Conservation (phyloP, 2,797 vertebrate genomes). For the Etheostoma perlongum region DNA sequence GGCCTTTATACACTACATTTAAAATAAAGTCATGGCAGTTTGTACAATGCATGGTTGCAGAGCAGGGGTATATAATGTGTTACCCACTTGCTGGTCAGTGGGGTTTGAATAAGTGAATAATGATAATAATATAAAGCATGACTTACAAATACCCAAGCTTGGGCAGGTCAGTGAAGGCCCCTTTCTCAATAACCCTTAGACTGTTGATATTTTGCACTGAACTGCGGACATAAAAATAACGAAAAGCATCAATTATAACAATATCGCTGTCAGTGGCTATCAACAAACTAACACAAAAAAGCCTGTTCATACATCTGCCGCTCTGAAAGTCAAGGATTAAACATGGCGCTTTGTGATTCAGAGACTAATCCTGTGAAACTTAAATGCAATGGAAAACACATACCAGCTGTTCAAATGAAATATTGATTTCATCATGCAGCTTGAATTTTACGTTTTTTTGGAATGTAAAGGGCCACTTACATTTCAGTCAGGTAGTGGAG, state of each 20-base stretch:
- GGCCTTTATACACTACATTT: no score
- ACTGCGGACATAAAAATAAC: conserved; percentile 73
- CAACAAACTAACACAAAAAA: conserved; percentile 46
- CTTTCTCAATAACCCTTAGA: conserved; percentile 87
- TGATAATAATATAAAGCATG: neutral
- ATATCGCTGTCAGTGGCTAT: conserved; percentile 39
- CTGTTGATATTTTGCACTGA: conserved; percentile 90
- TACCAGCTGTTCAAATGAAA: conserved; percentile 56
- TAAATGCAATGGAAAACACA: conserved; percentile 55
- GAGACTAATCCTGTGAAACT: conserved; percentile 54
- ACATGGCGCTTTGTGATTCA: conserved; percentile 51
- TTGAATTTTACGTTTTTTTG: conserved; percentile 32
- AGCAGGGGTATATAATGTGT: neutral
- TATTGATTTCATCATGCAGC: conserved; percentile 32
- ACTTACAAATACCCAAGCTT: conserved; percentile 93
- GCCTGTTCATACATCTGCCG: conserved; percentile 37
- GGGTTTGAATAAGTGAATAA: neutral
- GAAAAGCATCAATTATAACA: conserved; percentile 51
- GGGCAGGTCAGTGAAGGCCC: conserved; percentile 91
- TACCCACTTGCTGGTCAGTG: neutral
- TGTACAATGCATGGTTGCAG: neutral
- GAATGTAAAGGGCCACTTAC: conserved; percentile 74
- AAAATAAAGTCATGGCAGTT: neutral
- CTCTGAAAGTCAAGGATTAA: conserved; percentile 64
- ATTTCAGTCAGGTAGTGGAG: conserved; percentile 80